Percentiles rank a stretch among this genome's conserved stretches.
Evolutionary conservation across 1,140 invertebrate genomes (phyloP).

Genomic region (Antheraea pernyi): DNA sequence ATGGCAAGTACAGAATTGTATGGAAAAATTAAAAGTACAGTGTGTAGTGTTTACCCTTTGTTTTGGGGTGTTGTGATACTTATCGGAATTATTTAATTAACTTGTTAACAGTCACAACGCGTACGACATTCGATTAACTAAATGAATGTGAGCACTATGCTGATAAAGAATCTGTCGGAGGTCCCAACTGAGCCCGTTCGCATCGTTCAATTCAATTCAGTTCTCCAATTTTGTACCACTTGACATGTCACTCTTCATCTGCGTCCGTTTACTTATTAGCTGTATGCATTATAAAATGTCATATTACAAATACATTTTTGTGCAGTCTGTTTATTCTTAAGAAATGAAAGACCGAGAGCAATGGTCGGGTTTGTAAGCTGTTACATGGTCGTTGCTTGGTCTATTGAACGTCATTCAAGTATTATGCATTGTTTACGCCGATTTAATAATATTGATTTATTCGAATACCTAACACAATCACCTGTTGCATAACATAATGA

Average conservation of each 20-base stretch:
- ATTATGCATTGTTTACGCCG: not conserved
- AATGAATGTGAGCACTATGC: not conserved
- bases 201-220: not conserved
- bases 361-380: not conserved
- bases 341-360: not conserved
- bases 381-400: not conserved
- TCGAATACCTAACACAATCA: not conserved
- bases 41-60: too few relatives aligned
- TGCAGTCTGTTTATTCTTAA: not conserved
- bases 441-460: not conserved
- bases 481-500: not conserved
- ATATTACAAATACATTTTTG: not conserved
- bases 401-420: not conserved
- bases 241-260: not conserved
- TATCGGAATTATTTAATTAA: slow-evolving; percentile 1
- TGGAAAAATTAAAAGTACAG: too few relatives aligned
- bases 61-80: not conserved
- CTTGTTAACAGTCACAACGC: not conserved
- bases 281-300: too few relatives aligned
- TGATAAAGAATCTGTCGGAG: not conserved
- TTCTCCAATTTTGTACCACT: not conserved
- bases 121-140: not conserved
- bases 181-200: not conserved
- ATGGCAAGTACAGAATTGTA: too few relatives aligned
- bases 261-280: not conserved